Evolutionary conservation across 2,888 invertebrate genomes (phyloP).

Genomic region (Oxystoma pomonae): DNA sequence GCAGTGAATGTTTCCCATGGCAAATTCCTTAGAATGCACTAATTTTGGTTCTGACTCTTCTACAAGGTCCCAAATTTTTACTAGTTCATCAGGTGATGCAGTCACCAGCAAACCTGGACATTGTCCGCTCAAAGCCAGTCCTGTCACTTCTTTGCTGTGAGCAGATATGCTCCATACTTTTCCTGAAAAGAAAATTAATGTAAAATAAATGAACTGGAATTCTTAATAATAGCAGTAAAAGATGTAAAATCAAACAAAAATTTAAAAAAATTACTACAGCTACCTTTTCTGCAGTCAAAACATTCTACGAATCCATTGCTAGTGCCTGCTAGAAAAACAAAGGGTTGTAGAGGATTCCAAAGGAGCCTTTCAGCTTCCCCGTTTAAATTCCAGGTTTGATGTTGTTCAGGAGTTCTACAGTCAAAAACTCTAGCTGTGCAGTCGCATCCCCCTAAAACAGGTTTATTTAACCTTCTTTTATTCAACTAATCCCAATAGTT

Average conservation of each 20-base stretch:
- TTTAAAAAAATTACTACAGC: no score
- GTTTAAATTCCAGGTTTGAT: constrained; percentile 66
- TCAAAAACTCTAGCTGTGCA: constrained; percentile 75
- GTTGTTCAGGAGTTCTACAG: constrained; percentile 60
- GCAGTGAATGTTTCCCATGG: constrained; percentile 71
- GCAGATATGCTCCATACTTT: constrained; percentile 49
- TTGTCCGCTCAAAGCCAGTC: constrained; percentile 66
- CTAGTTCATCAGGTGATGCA: constrained; percentile 71
- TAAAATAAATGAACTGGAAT: no score
- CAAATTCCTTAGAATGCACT: constrained; percentile 53
- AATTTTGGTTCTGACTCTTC: constrained; percentile 41
- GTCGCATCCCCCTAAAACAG: constrained; percentile 67
- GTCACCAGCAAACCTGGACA: constrained; percentile 76
- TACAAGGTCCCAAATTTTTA: constrained; percentile 80
- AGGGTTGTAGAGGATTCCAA: constrained; percentile 80
- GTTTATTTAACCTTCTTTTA: background rate
- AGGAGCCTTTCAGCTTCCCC: constrained; percentile 83
- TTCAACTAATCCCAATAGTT: background rate
- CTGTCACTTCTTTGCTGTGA: constrained; percentile 83
- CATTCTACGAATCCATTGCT: constrained; percentile 65
- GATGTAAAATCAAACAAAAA: no score
- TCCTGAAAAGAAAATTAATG: constrained; percentile 29
- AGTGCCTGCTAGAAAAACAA: constrained; percentile 68
- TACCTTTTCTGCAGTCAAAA: constrained; percentile 66
- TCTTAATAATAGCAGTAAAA: no score